Evolutionary conservation across 1,140 invertebrate species (phyloP).

Genomic region (Drosophila bifasciata): DNA sequence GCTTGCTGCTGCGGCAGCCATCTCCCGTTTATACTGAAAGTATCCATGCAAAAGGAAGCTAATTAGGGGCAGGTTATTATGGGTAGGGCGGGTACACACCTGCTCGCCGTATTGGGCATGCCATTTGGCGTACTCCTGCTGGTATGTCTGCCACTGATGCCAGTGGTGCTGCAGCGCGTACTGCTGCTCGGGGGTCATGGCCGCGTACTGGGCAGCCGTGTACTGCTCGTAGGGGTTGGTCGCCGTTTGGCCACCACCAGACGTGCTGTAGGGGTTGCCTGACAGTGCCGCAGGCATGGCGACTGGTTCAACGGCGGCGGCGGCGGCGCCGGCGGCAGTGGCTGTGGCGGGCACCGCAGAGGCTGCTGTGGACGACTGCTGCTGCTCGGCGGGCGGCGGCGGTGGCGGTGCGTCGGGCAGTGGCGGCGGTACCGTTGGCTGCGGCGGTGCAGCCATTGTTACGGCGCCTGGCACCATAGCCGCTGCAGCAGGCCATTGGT

Average conservation of each 20-base stretch:
- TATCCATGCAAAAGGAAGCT: neutral
- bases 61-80: neutral
- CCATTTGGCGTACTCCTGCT: slow-evolving; percentile 93
- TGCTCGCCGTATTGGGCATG: slow-evolving; percentile 92
- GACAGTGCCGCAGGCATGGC: neutral
- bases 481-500: slow-evolving; percentile 56
- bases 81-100: slow-evolving; percentile 83
- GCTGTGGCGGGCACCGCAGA: neutral
- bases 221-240: slow-evolving; percentile 85
- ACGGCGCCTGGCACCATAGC: slow-evolving; percentile 24
- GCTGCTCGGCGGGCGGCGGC: slow-evolving; percentile 54
- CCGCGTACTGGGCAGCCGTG: slow-evolving; percentile 88
- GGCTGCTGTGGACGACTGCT: slow-evolving; percentile 10
- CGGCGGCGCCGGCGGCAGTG: neutral
- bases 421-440: slow-evolving; percentile 67
- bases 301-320: neutral
- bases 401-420: slow-evolving; percentile 68
- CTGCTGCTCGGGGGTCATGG: slow-evolving; percentile 84
- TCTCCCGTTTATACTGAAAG: slow-evolving; percentile 79
- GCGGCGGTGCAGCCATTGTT: slow-evolving; percentile 49
- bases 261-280: slow-evolving; percentile 51
- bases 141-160: slow-evolving; percentile 93
- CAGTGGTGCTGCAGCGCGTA: slow-evolving; percentile 89
- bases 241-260: slow-evolving; percentile 22
- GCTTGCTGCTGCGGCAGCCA: slow-evolving; percentile 67